Percentiles rank a stretch among this genome's conserved stretches.
Conservation (phyloP, 1,140 invertebrate species). For the Anastatus disparis region DNA sequence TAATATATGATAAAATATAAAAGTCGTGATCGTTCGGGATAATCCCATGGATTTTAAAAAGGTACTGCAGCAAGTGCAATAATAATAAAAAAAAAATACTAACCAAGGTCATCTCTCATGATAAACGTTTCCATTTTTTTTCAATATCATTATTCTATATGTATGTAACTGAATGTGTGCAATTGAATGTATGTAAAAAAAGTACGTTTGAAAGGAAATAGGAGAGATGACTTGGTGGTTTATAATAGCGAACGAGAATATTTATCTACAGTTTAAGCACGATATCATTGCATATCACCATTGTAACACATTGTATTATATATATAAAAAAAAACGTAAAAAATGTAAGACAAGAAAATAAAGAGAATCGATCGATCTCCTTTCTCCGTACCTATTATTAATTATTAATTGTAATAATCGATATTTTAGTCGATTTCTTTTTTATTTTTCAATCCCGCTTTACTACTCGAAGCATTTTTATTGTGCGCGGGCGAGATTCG, state of each 20-base stretch:
- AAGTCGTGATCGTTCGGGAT: conserved; percentile 33
- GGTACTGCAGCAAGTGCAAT: conserved; percentile 16
- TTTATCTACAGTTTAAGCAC: conserved; percentile 61
- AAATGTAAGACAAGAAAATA: conserved; percentile 4
- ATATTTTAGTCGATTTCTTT: background rate
- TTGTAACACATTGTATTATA: conserved; percentile 51
- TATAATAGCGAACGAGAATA: conserved; percentile 48
- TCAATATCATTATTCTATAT: too few relatives aligned
- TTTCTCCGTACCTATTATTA: conserved; percentile 15
- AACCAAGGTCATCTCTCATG: background rate
- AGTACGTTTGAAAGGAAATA: background rate
- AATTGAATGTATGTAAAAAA: background rate
- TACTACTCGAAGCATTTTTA: too few relatives aligned
- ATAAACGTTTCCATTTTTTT: too few relatives aligned
- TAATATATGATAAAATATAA: too few relatives aligned
- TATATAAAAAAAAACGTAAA: conserved; percentile 46
- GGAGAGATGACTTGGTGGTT: conserved; percentile 33
- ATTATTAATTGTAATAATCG: conserved; percentile 24
- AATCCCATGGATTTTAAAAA: conserved; percentile 30
- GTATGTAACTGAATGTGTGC: background rate
- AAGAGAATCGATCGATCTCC: conserved; percentile 23
- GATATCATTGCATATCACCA: conserved; percentile 62
- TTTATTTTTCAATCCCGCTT: too few relatives aligned
- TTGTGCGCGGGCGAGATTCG: background rate
- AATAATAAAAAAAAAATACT: too few relatives aligned